phyloP scores from a whole-genome alignment of 2,888 invertebrate species.

The Gryllus longicercus region DNA sequence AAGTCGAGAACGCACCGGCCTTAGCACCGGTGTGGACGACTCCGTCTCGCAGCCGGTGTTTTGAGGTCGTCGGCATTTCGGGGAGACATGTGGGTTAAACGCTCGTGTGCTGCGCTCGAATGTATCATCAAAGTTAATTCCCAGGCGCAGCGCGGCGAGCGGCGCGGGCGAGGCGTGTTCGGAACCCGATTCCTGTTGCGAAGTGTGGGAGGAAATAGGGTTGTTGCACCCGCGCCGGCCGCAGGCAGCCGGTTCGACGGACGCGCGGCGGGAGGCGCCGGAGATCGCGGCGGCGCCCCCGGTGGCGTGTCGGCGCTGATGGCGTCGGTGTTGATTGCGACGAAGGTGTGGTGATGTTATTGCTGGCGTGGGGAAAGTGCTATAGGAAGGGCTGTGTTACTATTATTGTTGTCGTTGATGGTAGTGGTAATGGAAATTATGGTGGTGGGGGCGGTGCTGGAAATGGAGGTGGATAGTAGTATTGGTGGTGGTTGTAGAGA shows the following conservation, averaged over 20 bases:
- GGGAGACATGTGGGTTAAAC: conserved; percentile 17
- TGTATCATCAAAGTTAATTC: neutral
- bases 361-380: neutral
- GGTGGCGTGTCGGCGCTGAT: too few species aligned
- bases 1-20: neutral
- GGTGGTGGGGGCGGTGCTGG: too few species aligned
- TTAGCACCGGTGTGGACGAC: neutral
- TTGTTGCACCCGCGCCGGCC: neutral
- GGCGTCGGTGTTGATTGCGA: neutral
- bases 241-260: neutral
- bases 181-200: too few species aligned
- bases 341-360: neutral
- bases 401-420: too few species aligned
- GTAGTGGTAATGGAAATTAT: too few species aligned
- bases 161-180: too few species aligned
- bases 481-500: too few species aligned
- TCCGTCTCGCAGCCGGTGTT: too few species aligned
- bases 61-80: neutral
- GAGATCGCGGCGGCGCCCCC: too few species aligned
- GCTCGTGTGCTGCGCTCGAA: neutral
- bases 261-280: too few species aligned
- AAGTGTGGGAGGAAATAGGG: conserved; percentile 7
- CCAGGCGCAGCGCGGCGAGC: neutral
- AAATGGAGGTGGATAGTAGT: too few species aligned
- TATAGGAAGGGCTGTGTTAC: too few species aligned